Percentiles rank a stretch among this genome's conserved stretches.
phyloP scores from a whole-genome alignment of 2,888 invertebrate species.

The Dendrolimus pini region DNA sequence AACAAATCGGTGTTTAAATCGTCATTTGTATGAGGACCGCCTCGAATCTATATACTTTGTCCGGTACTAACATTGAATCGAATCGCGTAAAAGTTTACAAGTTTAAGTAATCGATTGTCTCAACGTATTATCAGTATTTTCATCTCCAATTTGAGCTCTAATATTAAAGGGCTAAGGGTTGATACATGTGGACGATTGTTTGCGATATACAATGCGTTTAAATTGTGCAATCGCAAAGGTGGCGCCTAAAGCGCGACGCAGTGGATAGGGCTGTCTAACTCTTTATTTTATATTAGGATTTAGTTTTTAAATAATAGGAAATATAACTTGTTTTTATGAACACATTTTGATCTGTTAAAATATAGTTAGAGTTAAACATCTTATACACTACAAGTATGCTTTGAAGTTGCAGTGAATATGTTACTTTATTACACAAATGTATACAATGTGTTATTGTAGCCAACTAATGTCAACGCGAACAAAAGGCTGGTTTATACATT shows the following conservation, averaged over 20 bases:
- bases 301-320: too few species aligned
- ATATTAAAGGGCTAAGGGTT: neutral
- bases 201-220: neutral
- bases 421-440: too few species aligned
- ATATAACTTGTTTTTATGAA: too few species aligned
- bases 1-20: conserved; percentile 47
- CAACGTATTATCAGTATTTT: neutral
- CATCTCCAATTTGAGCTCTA: too few species aligned
- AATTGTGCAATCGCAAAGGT: neutral
- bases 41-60: conserved; percentile 52
- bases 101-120: conserved; percentile 8
- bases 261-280: neutral
- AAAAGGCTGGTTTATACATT: too few species aligned
- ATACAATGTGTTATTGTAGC: too few species aligned
- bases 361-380: too few species aligned
- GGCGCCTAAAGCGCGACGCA: neutral
- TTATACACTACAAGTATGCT: too few species aligned
- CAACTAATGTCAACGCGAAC: too few species aligned
- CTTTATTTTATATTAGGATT: neutral
- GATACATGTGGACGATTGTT: neutral
- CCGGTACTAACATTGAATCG: conserved; percentile 40
- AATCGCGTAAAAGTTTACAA: conserved; percentile 40
- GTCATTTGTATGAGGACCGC: conserved; percentile 59
- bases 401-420: too few species aligned
- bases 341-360: too few species aligned